Base-by-base conservation (phyloP, 2,113 vertebrate species). In the Thunnus thynnus region DNA sequence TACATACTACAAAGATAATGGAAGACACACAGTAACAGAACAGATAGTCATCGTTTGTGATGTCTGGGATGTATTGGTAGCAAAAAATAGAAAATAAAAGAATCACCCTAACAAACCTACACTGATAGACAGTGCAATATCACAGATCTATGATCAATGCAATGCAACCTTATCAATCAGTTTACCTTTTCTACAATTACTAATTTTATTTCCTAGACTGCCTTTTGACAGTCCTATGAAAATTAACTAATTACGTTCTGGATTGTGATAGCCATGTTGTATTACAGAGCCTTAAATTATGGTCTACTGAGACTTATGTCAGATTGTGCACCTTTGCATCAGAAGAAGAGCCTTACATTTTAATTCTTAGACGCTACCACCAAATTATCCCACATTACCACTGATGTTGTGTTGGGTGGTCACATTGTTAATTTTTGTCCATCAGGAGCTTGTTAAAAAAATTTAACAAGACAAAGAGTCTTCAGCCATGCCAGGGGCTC, bases 1-100 rank as follows among this genome's bases (percentile, higher is more conserved):
- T 1, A 41, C 36, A 41, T 41, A 41, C 1, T 9, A 41, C 8
- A 41, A 9, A 41, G 36, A 41, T 41, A 65, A 61, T 60, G 22
- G 1, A 51, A 57, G 41, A 63, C 30, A 72, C 62, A 76, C 27
- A 30, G 27, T 3, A 2, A 30, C 70, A 61, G n/a, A 72, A 44
- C 44, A 70, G 48, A 81, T 81, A 44, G 13, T 48, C n/a, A 30
- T 67, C 60, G n/a, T 71, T 66, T 66, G 14, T 50, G 63, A 25
- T 30, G 25, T 70, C 27, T 30, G 27, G 27, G 27, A 30, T 30
- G 27, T 30, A 30, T 30, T 30, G 27, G 27, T 30, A 30, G 27
- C 27, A 30, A 30, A 30, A 30, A 30, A 30, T 30, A 30, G 27
- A 30, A 30, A 3, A 30, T 30, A 30, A 30, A 30, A 30, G 27